Percentiles rank a stretch among this genome's conserved stretches.
phyloP scores from a whole-genome alignment of 2,797 vertebrate species.

The Takifugu rubripes region DNA sequence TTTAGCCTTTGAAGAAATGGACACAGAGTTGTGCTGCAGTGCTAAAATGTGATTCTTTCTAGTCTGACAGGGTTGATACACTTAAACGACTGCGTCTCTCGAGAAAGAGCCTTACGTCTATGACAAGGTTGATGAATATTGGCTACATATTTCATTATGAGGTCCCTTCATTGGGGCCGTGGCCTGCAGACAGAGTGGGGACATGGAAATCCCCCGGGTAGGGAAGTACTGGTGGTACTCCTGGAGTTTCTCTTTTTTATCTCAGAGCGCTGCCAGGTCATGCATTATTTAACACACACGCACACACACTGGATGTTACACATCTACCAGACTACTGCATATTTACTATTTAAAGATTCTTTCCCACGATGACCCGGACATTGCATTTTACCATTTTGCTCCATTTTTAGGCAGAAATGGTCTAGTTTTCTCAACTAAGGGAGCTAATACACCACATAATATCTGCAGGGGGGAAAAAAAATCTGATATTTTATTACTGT shows the following conservation, averaged over 20 bases:
- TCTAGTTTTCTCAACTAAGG: background rate
- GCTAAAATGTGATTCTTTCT: background rate
- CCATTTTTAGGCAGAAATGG: constrained; percentile 7
- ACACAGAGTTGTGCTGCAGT: background rate
- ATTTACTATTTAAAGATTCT: constrained; percentile 8
- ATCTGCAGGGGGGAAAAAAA: constrained; percentile 10
- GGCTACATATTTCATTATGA: constrained; percentile 32
- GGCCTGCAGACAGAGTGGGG: constrained; percentile 1
- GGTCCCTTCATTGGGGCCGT: background rate
- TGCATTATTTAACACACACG: constrained; percentile 55
- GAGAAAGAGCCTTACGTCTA: constrained; percentile 10
- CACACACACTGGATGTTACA: background rate
- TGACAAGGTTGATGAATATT: constrained; percentile 28
- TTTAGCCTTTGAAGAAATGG: background rate
- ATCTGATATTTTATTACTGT: background rate
- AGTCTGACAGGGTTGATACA: background rate
- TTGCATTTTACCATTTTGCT: constrained; percentile 10
- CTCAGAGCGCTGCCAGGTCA: constrained; percentile 31
- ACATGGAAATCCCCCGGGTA: constrained; percentile 20
- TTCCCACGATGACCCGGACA: constrained; percentile 7
- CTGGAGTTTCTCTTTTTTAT: constrained; percentile 22
- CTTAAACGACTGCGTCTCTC: background rate
- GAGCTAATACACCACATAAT: constrained; percentile 1
- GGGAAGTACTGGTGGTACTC: constrained; percentile 10
- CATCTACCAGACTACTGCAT: background rate